phyloP scores from a whole-genome alignment of 2,113 vertebrate genomes.

The Gopherus evgoodei region DNA sequence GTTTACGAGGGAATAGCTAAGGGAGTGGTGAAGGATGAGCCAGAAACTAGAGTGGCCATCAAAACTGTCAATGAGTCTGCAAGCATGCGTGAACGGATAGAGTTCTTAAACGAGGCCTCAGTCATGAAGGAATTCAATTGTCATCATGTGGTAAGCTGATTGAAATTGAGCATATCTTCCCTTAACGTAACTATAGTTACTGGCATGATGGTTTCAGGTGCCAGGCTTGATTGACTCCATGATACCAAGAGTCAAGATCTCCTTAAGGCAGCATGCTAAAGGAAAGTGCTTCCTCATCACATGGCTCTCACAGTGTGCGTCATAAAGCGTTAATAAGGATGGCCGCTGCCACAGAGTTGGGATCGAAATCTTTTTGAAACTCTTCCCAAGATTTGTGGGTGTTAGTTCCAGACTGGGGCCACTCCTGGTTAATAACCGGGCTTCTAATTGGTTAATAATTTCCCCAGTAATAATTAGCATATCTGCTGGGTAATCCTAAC shows the following conservation, averaged over 20 bases:
- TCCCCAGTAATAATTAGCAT: background rate
- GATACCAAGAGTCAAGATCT: background rate
- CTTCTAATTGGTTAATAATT: background rate
- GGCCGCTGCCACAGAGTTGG: background rate
- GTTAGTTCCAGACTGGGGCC: background rate
- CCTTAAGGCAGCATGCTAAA: background rate
- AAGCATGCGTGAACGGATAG: slow-evolving; percentile 97
- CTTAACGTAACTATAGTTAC: rapidly evolving
- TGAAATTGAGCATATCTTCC: rapidly evolving
- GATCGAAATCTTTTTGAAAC: background rate
- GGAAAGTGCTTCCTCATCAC: background rate
- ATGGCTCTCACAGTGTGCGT: background rate
- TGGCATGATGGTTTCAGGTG: rapidly evolving
- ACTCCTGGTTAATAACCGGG: background rate
- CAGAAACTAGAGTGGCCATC: slow-evolving; percentile 95
- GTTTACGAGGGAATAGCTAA: slow-evolving; percentile 97
- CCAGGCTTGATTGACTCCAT: rapidly evolving
- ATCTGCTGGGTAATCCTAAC: background rate
- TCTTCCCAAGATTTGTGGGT: background rate
- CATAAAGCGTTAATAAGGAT: background rate
- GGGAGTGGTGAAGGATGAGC: slow-evolving; percentile 95
- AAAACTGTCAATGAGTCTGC: slow-evolving; percentile 98
- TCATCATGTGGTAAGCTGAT: slow-evolving; percentile 94
- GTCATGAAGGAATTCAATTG: slow-evolving; percentile 99
- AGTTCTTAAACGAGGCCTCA: slow-evolving; percentile 97